These are phyloP conservation scores for Himalopsyche tibetana DNA, from an alignment of 2,888 invertebrate species.

Conservation along the genomic window DNA sequence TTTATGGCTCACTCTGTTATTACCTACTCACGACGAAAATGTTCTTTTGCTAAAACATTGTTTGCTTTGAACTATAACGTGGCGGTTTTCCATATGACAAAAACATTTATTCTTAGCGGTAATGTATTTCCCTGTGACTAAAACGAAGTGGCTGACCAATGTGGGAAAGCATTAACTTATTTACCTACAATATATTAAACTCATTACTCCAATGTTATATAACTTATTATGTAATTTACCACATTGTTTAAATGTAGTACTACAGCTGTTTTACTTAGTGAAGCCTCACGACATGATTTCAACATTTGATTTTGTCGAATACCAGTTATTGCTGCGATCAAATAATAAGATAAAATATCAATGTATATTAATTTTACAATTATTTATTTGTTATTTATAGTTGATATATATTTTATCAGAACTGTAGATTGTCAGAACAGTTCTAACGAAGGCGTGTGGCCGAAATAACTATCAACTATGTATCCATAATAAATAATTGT, in stretches of 20 bases:
- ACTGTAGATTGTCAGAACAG: too few relatives aligned
- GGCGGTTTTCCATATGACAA: not conserved
- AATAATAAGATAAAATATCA: too few relatives aligned
- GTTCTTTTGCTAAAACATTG: slow-evolving; percentile 34
- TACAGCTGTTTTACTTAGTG: too few relatives aligned
- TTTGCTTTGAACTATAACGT: slow-evolving; percentile 13
- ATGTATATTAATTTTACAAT: too few relatives aligned
- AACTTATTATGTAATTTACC: not conserved
- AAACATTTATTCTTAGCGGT: not conserved
- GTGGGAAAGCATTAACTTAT: not conserved
- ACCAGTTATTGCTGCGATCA: too few relatives aligned
- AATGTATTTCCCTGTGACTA: not conserved
- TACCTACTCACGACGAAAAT: slow-evolving; percentile 4
- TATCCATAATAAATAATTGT: too few relatives aligned
- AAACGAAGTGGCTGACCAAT: not conserved
- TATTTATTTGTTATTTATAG: too few relatives aligned
- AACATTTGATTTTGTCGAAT: too few relatives aligned
- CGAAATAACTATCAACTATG: too few relatives aligned
- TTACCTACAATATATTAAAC: not conserved
- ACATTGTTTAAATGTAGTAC: not conserved
- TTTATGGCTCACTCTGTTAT: slow-evolving; percentile 12
- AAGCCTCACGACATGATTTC: too few relatives aligned
- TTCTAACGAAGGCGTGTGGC: too few relatives aligned
- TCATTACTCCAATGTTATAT: not conserved
- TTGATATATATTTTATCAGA: too few relatives aligned